These are phyloP conservation scores for Biston betularia DNA, from an alignment of 2,888 invertebrate species.

Conservation along the genomic window DNA sequence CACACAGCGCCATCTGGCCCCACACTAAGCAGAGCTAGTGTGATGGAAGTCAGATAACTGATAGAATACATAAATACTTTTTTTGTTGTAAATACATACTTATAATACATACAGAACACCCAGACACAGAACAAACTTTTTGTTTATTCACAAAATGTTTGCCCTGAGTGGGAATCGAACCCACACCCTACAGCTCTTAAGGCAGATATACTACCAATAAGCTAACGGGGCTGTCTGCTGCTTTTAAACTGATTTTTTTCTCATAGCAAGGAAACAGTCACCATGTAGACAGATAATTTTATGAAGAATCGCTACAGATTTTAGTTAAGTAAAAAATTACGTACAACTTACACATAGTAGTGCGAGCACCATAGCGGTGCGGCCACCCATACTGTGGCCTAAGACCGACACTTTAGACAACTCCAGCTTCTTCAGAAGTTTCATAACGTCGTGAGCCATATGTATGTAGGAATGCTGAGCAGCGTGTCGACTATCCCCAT, in stretches of 20 bases:
- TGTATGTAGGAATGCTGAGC: constrained; percentile 90
- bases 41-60: no score
- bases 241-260: not conserved
- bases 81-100: no score
- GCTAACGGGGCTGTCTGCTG: no score
- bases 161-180: no score
- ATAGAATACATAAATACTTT: no score
- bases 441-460: constrained; percentile 88
- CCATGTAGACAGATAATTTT: not conserved
- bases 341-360: constrained; percentile 86
- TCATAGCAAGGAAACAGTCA: not conserved
- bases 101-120: no score
- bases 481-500: constrained; percentile 96
- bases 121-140: no score
- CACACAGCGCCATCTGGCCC: no score
- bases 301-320: not conserved
- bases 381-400: constrained; percentile 99
- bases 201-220: no score
- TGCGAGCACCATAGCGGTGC: constrained; percentile 94
- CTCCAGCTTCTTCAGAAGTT: constrained; percentile 87
- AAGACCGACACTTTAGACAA: constrained; percentile 89
- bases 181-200: no score
- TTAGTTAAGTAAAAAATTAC: constrained; percentile 49
- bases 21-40: no score
- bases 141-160: no score